Conservation (phyloP, 2,797 vertebrate species). For the Spatula versicolor region DNA sequence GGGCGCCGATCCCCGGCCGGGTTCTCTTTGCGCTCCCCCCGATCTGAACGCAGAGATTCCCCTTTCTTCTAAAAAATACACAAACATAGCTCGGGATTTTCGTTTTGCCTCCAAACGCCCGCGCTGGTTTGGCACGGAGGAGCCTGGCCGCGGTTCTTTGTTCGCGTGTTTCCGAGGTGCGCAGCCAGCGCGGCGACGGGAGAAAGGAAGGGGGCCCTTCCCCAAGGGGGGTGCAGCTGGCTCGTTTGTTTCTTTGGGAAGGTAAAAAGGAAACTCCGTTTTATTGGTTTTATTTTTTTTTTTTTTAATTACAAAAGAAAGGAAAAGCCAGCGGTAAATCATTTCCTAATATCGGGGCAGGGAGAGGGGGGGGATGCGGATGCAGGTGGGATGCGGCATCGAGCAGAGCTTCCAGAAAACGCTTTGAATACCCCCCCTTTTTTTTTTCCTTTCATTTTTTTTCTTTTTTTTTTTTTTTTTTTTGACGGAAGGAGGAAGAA, state of each 20-base stretch:
- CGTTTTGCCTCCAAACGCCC: not conserved
- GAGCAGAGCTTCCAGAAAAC: not conserved
- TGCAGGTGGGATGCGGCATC: not conserved
- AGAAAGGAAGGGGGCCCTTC: too few relatives aligned
- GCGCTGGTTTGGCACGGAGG: too few relatives aligned
- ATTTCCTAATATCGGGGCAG: not conserved
- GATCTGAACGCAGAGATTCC: rapidly evolving
- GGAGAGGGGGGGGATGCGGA: not conserved
- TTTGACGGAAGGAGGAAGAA: not conserved
- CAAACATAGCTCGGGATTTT: rapidly evolving
- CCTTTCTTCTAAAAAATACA: not conserved
- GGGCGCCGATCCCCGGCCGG: too few relatives aligned
- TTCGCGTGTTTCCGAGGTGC: not conserved
- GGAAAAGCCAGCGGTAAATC: not conserved
- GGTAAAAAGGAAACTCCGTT: not conserved
- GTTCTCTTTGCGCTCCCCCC: not conserved
- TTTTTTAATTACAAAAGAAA: not conserved
- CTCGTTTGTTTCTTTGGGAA: not conserved
- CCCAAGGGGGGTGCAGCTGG: too few relatives aligned
- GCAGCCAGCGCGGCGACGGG: not conserved
- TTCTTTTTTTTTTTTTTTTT: not conserved
- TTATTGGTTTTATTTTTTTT: too few relatives aligned
- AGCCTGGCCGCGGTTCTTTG: not conserved
- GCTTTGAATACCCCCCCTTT: not conserved
- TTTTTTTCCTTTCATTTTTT: too few relatives aligned